Base-by-base conservation (phyloP, 2,888 invertebrate genomes). In the Tenthredo scrophulariae region DNA sequence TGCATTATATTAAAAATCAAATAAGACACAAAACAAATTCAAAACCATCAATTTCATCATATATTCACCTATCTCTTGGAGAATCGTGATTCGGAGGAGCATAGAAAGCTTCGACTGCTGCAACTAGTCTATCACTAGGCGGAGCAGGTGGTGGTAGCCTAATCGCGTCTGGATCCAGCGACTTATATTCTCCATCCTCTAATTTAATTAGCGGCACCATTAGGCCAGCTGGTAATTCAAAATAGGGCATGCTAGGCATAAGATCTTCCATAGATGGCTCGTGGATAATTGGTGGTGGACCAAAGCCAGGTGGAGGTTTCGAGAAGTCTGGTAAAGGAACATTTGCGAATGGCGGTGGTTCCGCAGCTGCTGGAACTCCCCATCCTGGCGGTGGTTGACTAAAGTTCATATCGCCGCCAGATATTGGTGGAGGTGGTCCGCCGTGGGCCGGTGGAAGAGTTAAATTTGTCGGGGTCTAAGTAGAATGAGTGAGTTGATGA, bases 161-260 rank as follows among this genome's bases (percentile, higher is more conserved):
- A 88, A 99, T 98, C 88, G 96, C 96, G 86, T 96, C 96, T 0
- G 99, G 98, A 93, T 99, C 98, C 87, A 99, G 94, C 0, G 99
- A 96, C 90, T 96, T 97, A 94, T 99, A 99, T 90, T 96, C 96
- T 90, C 97, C 96, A 90, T 99, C 98, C 94, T 98, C 98, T 89
- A 98, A 94, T 95, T 97, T 97, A 86, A 99, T 97, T 18, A 99
- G 95, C n/a, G 99, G 98, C 85, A 99, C 98, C 97, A 99, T 99
- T 29, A 99, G 95, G 72, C 99, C 99, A 84, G 99, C 99, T 2
- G 99, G 99, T 87, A 99, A 95, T 92, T 99, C 99, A 93, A 97
- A 99, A 93, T 99, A 99, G 80, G 99, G 98, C 89, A 98, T 97
- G 40, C 97, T 97, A 40, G 99, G 99, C 94, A 97, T 96, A 87